Evolutionary conservation across 2,113 vertebrate species (phyloP), one percentile per base, ranked within the genome.

Genomic region (Protobothrops mucrosquamatus): DNA sequence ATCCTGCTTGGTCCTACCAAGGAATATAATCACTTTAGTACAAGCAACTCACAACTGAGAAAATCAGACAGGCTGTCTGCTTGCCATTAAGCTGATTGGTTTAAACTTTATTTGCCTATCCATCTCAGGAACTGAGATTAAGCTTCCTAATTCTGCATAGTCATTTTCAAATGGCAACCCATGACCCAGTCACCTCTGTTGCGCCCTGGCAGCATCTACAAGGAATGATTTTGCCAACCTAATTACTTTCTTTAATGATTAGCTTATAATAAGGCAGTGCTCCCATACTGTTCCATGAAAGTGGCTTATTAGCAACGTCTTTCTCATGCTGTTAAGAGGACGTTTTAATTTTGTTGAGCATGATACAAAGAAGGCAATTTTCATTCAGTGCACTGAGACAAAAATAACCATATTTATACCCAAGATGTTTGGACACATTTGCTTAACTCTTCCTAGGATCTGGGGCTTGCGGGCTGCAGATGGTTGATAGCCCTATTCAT

Each of bases 371-470:
- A 88, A 94, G 92, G 93, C 94, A 94, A 95, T 74, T 95, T 94
- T 93, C 94, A 94, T 96, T 96, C 95, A 95, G 94, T 88, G 74
- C 48, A 86, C 8, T 92, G 90, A 95, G 94, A 92, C 91, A 93
- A 91, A 54, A 93, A 95, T 92, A 94, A 91, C 91, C 94, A 92
- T 93, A 88, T 94, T 95, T 89, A n/a, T 57, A 69, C 92, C 91
- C 92, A 34, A 14, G 39, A 94, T 94, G 92, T 93, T 92, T 94
- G 95, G 94, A 85, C 89, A 57, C 20, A 93, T 89, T 90, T 69
- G 90, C 92, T 93, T 88, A 89, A 89, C 89, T 94, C 89, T 94
- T 12, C 0, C 92, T 92, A 95, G 96, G 96, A 94, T 93, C 89
- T 59, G 61, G 34, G 29, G 43, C 89, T 20, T 93, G 46, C 46